Evolutionary conservation across 92 coral and sea anemone genomes (phyloP), one percentile per base, ranked within the genome.

Genomic region (Epizoanthus stellaris): DNA sequence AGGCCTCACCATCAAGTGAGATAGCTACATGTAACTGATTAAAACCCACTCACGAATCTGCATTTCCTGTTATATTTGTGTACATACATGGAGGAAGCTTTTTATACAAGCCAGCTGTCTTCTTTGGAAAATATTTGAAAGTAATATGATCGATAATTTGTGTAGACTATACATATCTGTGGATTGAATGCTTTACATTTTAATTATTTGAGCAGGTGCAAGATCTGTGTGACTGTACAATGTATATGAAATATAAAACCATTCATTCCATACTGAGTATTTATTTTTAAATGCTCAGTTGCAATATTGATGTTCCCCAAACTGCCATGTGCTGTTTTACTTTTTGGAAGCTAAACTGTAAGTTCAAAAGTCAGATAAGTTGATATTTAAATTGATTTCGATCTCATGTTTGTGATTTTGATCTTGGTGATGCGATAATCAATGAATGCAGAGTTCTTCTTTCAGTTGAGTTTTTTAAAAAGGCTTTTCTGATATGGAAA

Each of bases 391-490:
- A 17, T 49, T 43, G 77, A 47, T 72, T 72, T 72, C 42, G 77
- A 40, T 72, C 52, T 70, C 54, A 23, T 4, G 17, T 39, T 72
- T 49, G 49, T 61, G 60, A 62, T 79, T 62, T 79, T 45, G 59
- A 63, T 59, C 72, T 20, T 79, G 60, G 4, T 43, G 19, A 45
- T 40, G 47, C 6, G 40, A 11, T 11, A 43, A 54, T 8, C 20
- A 63, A 67, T 79, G 83, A 75, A 75, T 56, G 23, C 3, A 75
- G 25, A 63, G 61, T 63, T 79, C 70, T 63, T 17, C 10, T 79
- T 79, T 63, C 92, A 94, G 98, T 91, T 88, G 98, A 91, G 42
- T 83, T 91, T 80, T 70, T 94, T 85, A 94, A 82, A 83, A 91
- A 92, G 88, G 91, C 94, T 8, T 76, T 94, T 75, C 82, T 87